These are phyloP conservation scores for Spinus pinus DNA, from an alignment of 2,797 vertebrate genomes.

Conservation along the genomic window DNA sequence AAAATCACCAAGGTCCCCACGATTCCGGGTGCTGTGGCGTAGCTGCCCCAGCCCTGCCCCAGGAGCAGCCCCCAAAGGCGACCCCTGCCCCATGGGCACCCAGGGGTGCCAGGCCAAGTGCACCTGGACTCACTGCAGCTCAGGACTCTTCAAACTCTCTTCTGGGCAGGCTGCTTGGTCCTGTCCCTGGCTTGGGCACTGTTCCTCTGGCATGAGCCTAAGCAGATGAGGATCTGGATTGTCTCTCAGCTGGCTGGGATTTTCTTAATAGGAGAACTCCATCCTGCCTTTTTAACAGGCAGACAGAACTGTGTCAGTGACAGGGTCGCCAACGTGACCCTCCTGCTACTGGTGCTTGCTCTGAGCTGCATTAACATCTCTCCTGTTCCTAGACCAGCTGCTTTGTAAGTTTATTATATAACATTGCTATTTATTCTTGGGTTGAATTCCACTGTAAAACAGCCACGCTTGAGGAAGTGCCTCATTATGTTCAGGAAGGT, in stretches of 20 bases:
- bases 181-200: background rate
- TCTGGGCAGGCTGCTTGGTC: fast-evolving
- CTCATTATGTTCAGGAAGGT: background rate
- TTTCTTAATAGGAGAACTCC: background rate
- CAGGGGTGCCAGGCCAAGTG: fast-evolving
- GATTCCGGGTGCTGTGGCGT: fast-evolving
- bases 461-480: background rate
- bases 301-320: background rate
- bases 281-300: background rate
- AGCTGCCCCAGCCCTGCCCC: background rate
- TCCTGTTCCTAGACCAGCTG: background rate
- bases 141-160: fast-evolving
- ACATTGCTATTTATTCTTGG: background rate
- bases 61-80: fast-evolving
- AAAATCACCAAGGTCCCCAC: fast-evolving
- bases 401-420: constrained; percentile 13
- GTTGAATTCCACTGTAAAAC: constrained; percentile 23
- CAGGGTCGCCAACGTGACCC: fast-evolving
- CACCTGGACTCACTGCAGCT: fast-evolving
- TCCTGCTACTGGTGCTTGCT: background rate
- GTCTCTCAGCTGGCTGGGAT: background rate
- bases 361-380: background rate
- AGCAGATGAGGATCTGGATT: background rate
- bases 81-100: fast-evolving
- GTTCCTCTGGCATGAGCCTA: background rate